These are phyloP conservation scores for Muschampia staudingeri DNA, from an alignment of 2,888 invertebrate species.

Conservation along the genomic window DNA sequence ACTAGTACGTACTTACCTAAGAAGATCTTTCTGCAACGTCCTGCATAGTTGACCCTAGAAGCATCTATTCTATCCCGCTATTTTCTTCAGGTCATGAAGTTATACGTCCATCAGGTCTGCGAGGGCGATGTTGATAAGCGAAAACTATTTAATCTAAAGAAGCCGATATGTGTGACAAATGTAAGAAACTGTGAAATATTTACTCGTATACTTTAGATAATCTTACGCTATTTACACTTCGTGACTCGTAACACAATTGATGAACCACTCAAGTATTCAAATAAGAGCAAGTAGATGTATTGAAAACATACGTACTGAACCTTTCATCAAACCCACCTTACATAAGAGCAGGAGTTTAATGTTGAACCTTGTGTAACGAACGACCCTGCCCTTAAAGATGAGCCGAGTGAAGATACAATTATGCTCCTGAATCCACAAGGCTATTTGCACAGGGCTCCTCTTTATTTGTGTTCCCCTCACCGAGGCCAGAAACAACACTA, in stretches of 20 bases:
- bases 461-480: conserved; percentile 39
- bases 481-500: conserved; percentile 35
- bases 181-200: too few relatives aligned
- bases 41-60: too few relatives aligned
- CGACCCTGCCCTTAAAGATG: conserved; percentile 17
- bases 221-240: neutral
- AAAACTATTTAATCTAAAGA: neutral
- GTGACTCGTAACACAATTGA: neutral
- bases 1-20: too few relatives aligned
- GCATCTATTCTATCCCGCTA: too few relatives aligned
- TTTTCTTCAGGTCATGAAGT: too few relatives aligned
- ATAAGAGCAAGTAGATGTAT: neutral
- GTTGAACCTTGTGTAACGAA: conserved; percentile 26
- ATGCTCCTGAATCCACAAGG: conserved; percentile 40
- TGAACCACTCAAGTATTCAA: neutral
- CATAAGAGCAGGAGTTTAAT: conserved; percentile 14
- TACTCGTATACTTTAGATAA: neutral
- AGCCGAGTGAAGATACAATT: conserved; percentile 49
- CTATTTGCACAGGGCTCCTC: conserved; percentile 41
- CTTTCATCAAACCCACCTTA: conserved; percentile 2
- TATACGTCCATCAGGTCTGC: too few relatives aligned
- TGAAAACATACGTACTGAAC: neutral
- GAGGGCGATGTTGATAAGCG: too few relatives aligned
- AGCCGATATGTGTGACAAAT: too few relatives aligned
- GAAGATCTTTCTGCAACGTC: too few relatives aligned